Base-by-base conservation (phyloP, 1,140 invertebrate genomes). In the Scaptomyza graminum region DNA sequence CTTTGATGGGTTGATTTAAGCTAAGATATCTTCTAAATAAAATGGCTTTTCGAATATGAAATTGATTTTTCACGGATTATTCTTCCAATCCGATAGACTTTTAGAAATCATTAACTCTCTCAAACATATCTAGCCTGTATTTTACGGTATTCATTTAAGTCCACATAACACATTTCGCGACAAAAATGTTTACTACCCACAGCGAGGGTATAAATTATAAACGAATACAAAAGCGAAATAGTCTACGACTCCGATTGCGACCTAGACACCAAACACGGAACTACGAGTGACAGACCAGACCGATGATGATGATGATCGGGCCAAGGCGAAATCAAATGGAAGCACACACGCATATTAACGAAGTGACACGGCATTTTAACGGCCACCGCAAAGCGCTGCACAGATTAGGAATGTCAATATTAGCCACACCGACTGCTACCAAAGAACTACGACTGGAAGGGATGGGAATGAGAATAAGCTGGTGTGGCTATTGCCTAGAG, bases 331-430 rank as follows among this genome's bases (percentile, higher is more conserved):
- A 12, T 43, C 83, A 87, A 82, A 88, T 88, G 71, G 83, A 60
- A 69, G 47, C 74, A 82, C 78, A 87, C 82, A 87, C 83, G 83
- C 82, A 88, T 87, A 82, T 75, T 87, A 87, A 82, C 82, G 70
- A 82, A 87, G 83, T 87, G 82, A 87, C 82, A 87, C 83, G 82
- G 82, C 82, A 87, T 82, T 87, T 87, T 87, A 82, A 76, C 82
- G 83, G 83, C 62, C 80, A 67, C 49, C 81, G 69, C 80, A 71
- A 50, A 70, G 62, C 50, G 65, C 61, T 70, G 77, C 82, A 84
- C 75, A 88, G 82, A 87, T 87, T 87, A 87, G 74, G 82, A 87
- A 87, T 87, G 82, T 87, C 82, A 87, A 87, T 87, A 87, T 87
- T 87, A 81, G 82, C 79, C 82, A 84, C 72, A 71, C 43, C 31